Evolutionary conservation across 64 coral and sea anemone genomes (phyloP), one percentile per base, ranked within the genome.

Genomic region (Catalaphyllia jardinei): DNA sequence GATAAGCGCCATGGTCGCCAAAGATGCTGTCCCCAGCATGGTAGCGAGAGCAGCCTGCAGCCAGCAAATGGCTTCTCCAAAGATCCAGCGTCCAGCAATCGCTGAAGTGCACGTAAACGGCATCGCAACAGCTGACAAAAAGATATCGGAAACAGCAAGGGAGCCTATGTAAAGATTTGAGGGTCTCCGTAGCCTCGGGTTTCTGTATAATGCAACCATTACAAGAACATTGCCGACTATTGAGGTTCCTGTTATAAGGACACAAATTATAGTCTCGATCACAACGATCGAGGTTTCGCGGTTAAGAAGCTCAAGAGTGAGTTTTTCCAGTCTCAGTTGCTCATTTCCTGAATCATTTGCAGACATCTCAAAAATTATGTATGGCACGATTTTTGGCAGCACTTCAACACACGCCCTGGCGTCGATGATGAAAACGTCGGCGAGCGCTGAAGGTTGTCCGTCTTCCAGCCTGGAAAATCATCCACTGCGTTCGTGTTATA

Each of bases 21-120:
- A 20, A 25, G 81, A 85, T 15, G 81, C 29, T 38, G 81, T 85
- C 10, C 81, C 81, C 10, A 85, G 38, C 81, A 85, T 85, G 12
- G 35, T 71, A 14, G 81, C 81, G 1, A 85, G 38, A 71, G 62
- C 71, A 14, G 81, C 81, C 25, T 85, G 81, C n/a, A 85, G 38
- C 81, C 81, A 85, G 16, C 81, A 85, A 1, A 71, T 7, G 1
- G 11, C 33, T 69, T 13, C 22, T 17, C 63, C 62, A 71, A 85
- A 85, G 15, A 71, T 71, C 81, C 81, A 85, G 19, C 13, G 33
- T 8, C 81, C 81, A 12, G 38, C 18, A 67, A 85, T 22, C 5
- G 38, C 35, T 1, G 81, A 71, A 33, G 29, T 35, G 20, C 81
- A 85, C 24, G 35, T 19, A 27, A 85, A 71, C 0, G 81, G 62